Percentiles rank a stretch among this genome's conserved stretches.
Evolutionary conservation across 2,888 invertebrate genomes (phyloP).

Genomic region (Acholoe squamosa): DNA sequence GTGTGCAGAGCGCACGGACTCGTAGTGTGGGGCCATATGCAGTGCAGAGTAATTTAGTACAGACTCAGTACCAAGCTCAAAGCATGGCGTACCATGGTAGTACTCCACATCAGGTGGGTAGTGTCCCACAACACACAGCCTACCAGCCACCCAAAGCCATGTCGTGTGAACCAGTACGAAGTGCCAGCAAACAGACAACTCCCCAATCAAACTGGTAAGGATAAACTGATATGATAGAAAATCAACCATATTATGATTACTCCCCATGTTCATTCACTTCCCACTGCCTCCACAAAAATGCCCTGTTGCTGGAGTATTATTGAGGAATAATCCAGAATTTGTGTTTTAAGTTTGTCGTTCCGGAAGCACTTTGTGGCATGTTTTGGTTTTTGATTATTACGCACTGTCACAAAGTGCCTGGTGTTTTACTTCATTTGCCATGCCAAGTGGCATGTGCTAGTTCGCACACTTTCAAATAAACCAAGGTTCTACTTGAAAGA

Average conservation of each 20-base stretch:
- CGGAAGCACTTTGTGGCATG: conserved; percentile 46
- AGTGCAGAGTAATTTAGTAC: conserved; percentile 63
- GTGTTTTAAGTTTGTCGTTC: background rate
- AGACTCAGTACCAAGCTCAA: conserved; percentile 61
- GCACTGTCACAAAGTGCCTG: conserved; percentile 23
- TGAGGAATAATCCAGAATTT: background rate
- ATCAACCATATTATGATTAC: too few species aligned
- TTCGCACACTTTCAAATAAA: background rate
- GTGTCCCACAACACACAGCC: conserved; percentile 65
- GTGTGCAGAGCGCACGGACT: conserved; percentile 14
- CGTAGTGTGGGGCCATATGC: conserved; percentile 27
- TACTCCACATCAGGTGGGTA: conserved; percentile 73
- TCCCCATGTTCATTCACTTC: background rate
- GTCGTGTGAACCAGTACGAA: conserved; percentile 84
- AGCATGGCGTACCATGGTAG: conserved; percentile 68
- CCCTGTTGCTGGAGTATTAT: too few species aligned
- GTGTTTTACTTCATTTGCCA: background rate
- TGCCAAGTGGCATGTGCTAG: conserved; percentile 44
- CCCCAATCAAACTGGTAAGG: conserved; percentile 50
- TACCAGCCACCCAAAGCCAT: conserved; percentile 85
- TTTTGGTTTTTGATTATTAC: conserved; percentile 23
- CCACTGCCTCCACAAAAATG: background rate
- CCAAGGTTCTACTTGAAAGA: background rate
- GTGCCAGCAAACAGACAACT: conserved; percentile 6
- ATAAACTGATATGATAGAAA: background rate